A percentile compares a stretch with the other conserved stretches of the same genome.
These are phyloP conservation scores for Stercorarius parasiticus DNA, from an alignment of 2,113 vertebrate species.

Conservation along the genomic window DNA sequence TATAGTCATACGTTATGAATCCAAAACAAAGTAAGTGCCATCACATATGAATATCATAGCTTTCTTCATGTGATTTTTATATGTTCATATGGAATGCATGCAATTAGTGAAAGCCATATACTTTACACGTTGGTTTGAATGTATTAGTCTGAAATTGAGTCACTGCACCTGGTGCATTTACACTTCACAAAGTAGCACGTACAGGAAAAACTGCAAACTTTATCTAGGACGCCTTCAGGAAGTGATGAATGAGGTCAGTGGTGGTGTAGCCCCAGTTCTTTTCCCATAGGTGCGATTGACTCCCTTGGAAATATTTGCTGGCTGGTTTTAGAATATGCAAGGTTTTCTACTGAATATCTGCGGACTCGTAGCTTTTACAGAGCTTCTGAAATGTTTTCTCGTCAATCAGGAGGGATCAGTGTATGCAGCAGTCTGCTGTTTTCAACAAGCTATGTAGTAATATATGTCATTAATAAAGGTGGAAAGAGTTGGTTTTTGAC, in stretches of 20 bases:
- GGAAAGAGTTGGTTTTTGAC: neutral
- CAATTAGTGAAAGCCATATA: neutral
- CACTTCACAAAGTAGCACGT: constrained; percentile 20
- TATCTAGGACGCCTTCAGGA: constrained; percentile 58
- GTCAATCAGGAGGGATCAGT: neutral
- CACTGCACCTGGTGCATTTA: neutral
- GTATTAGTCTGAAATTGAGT: neutral
- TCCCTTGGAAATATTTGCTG: constrained; percentile 13
- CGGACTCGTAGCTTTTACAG: neutral
- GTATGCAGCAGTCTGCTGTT: neutral
- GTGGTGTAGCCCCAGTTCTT: constrained; percentile 28
- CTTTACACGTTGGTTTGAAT: neutral
- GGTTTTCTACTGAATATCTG: neutral
- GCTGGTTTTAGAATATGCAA: neutral
- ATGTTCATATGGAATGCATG: neutral
- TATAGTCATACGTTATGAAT: neutral
- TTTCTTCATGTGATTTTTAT: neutral
- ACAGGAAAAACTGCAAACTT: constrained; percentile 29
- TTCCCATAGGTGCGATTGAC: neutral
- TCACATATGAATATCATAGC: neutral
- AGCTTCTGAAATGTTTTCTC: neutral
- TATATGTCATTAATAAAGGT: neutral
- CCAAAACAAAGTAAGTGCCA: neutral
- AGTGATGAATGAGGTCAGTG: constrained; percentile 70
- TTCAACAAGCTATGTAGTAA: neutral